Evolutionary conservation across 2,888 invertebrate genomes (phyloP).

Genomic region (Nyleta sp.): DNA sequence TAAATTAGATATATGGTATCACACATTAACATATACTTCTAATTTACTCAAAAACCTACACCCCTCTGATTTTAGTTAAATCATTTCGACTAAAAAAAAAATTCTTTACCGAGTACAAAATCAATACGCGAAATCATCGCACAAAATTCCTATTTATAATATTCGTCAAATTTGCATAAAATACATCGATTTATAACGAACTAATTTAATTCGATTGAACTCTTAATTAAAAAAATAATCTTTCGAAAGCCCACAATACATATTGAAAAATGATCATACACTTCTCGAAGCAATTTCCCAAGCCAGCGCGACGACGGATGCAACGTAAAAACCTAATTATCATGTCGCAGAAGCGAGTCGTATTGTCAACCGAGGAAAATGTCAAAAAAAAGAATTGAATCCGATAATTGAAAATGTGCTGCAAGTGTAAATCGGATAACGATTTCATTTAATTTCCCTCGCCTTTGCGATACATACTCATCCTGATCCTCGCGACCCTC

Average conservation of each 20-base stretch:
- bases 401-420: conserved; percentile 64
- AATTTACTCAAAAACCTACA: too few relatives aligned
- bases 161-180: too few relatives aligned
- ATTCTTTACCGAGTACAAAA: too few relatives aligned
- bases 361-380: conserved; percentile 30
- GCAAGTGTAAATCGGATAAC: conserved; percentile 68
- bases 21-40: too few relatives aligned
- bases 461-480: conserved; percentile 65
- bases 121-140: too few relatives aligned
- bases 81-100: too few relatives aligned
- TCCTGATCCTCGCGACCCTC: conserved; percentile 65
- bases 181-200: too few relatives aligned
- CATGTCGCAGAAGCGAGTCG: conserved; percentile 46
- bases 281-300: conserved; percentile 11
- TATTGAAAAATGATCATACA: conserved; percentile 6
- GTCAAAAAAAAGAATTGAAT: conserved; percentile 59
- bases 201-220: too few relatives aligned
- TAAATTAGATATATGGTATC: too few relatives aligned
- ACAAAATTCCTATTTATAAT: too few relatives aligned
- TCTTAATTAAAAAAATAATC: too few relatives aligned
- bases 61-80: too few relatives aligned
- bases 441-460: conserved; percentile 75
- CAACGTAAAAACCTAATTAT: conserved; percentile 58
- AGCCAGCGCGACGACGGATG: not conserved
- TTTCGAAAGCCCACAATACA: not conserved